Evolutionary conservation across 1,140 invertebrate species (phyloP), one percentile per base, ranked within the genome.

Genomic region (Trinorchestia longiramus): DNA sequence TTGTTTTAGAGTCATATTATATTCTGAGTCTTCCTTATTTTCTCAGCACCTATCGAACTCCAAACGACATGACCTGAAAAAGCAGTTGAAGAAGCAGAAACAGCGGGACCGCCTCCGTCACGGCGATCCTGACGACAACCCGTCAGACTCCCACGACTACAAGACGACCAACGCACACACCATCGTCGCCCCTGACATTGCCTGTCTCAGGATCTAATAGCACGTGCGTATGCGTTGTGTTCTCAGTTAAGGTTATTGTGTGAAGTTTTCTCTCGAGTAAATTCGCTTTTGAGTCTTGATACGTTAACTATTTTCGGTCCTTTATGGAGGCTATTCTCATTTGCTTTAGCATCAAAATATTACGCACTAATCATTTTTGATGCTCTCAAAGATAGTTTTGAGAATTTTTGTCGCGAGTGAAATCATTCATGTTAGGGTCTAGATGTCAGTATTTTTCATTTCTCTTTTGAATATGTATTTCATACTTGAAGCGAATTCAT

Each of bases 11-110:
- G n/a, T n/a, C n/a, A n/a, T n/a, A n/a, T n/a, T n/a, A n/a, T n/a
- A n/a, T n/a, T 53, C n/a, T 53, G 6, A 53, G 47, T 8, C 28
- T 40, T 40, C 40, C 36, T 28, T 43, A 95, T 95, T 47, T 28
- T 43, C 47, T 28, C 95, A 96, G 95, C 95, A 96, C 95, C 42
- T 96, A 41, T 96, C 96, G 15, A 96, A 96, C 43, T 17, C 96
- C 36, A 96, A 96, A 43, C 95, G 96, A 43, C 95, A 96, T 43
- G 95, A 96, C 53, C 90, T 96, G 41, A 96, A 96, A 87, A 96
- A 96, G 96, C 96, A 96, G 87, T 77, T 96, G 45, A 95, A 96
- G 91, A 96, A 96, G 77, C 96, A 96, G 43, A 88, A 96, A 91
- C 95, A 95, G 47, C 88, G 95, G 42, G 96, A 96, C 36, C 96